A percentile compares a stretch with the other conserved stretches of the same genome.
These are phyloP conservation scores for Tetragonisca angustula DNA, from an alignment of 2,888 invertebrate genomes.

Conservation along the genomic window DNA sequence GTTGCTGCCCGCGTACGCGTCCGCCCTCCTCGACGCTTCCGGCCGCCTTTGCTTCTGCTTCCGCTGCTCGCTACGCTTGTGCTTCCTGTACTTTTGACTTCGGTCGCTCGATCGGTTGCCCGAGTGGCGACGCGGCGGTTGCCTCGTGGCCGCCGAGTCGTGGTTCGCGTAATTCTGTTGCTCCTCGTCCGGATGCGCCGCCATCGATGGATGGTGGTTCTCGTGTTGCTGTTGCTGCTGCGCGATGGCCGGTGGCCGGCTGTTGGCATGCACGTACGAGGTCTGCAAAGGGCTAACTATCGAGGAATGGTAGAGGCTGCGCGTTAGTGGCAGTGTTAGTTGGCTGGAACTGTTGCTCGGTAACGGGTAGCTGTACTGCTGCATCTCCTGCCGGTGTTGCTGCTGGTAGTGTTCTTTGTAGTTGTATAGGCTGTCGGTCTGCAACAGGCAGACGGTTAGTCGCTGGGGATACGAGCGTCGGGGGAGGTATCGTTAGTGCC, in stretches of 20 bases:
- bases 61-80: conserved; percentile 70
- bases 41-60: conserved; percentile 76
- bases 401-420: conserved; percentile 83
- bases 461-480: conserved; percentile 55
- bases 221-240: conserved; percentile 52
- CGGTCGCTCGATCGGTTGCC: conserved; percentile 58
- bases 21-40: conserved; percentile 38
- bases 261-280: conserved; percentile 78
- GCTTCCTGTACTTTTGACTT: conserved; percentile 70
- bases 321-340: conserved; percentile 82
- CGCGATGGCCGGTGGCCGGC: conserved; percentile 70
- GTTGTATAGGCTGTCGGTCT: conserved; percentile 83
- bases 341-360: conserved; percentile 82
- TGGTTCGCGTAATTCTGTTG: conserved; percentile 63
- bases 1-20: conserved; percentile 38
- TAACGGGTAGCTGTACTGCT: conserved; percentile 84
- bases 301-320: conserved; percentile 81
- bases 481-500: conserved; percentile 44
- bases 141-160: conserved; percentile 42
- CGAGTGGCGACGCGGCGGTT: conserved; percentile 69
- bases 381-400: conserved; percentile 82
- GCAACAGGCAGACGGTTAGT: conserved; percentile 81
- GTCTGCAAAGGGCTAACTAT: conserved; percentile 81
- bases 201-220: conserved; percentile 57
- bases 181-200: conserved; percentile 68